phyloP scores from a whole-genome alignment of 2,797 vertebrate species.

The Macrochelys suwanniensis region DNA sequence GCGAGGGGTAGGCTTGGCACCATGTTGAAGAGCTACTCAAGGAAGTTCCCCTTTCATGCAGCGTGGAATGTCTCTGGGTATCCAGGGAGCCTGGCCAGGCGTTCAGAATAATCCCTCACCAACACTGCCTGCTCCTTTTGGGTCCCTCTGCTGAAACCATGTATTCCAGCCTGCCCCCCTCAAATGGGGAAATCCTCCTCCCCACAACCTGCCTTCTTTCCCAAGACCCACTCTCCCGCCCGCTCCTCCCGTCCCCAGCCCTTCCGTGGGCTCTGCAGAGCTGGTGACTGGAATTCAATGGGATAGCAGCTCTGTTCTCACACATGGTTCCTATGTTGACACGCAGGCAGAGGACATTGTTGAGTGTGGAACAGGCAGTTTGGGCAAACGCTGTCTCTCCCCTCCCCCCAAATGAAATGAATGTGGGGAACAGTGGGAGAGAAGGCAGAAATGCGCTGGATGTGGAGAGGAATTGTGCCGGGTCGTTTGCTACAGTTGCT shows the following conservation, averaged over 20 bases:
- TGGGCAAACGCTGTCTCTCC: not conserved
- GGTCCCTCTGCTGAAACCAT: not conserved
- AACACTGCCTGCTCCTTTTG: not conserved
- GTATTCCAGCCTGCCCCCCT: not conserved
- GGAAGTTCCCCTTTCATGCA: not conserved
- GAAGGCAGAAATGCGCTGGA: not conserved
- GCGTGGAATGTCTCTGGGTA: not conserved
- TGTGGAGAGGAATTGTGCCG: not conserved
- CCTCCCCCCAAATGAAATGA: not conserved
- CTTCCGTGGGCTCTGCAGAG: not conserved
- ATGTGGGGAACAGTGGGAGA: not conserved
- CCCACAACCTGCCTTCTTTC: not conserved
- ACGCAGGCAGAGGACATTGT: not conserved
- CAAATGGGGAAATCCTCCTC: not conserved
- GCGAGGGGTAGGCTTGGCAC: not conserved
- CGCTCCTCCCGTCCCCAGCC: not conserved
- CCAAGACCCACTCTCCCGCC: not conserved
- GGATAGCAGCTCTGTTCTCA: not conserved
- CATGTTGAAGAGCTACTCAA: not conserved
- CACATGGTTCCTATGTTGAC: conserved; percentile 28
- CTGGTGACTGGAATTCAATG: not conserved
- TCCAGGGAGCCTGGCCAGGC: not conserved
- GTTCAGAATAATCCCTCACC: not conserved
- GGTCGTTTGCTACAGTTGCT: too few species aligned
- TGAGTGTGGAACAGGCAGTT: conserved; percentile 8